phyloP scores from a whole-genome alignment of 2,888 invertebrate species.

The Auanema freiburgensis region DNA sequence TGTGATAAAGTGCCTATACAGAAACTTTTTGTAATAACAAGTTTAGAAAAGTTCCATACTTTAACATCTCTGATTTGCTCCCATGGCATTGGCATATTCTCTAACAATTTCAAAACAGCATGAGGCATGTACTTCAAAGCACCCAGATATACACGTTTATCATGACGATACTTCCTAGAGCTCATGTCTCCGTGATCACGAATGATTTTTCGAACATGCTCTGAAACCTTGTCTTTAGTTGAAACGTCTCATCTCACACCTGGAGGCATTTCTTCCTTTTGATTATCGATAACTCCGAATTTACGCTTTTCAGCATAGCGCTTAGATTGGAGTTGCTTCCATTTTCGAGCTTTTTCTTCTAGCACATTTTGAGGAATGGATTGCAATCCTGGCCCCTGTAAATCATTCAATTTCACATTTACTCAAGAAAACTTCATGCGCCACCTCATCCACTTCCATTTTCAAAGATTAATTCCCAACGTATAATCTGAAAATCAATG shows the following conservation, averaged over 20 bases:
- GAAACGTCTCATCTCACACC: conserved; percentile 28
- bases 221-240: conserved; percentile 65
- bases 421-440: too few species aligned
- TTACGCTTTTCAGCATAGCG: conserved; percentile 96
- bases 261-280: conserved; percentile 99
- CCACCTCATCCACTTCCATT: too few species aligned
- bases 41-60: conserved; percentile 65
- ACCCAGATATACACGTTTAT: conserved; percentile 95
- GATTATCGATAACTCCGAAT: conserved; percentile 96
- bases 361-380: not conserved
- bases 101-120: conserved; percentile 94
- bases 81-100: conserved; percentile 99
- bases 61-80: conserved; percentile 98
- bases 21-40: not conserved
- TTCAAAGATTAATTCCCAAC: too few species aligned
- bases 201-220: conserved; percentile 97
- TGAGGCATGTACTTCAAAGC: conserved; percentile 99
- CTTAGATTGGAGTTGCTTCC: conserved; percentile 98
- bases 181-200: conserved; percentile 99
- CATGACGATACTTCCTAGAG: conserved; percentile 95
- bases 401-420: too few species aligned
- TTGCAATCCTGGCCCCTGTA: not conserved
- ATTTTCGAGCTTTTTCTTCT: conserved; percentile 72
- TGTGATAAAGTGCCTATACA: conserved; percentile 80
- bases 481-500: too few species aligned